Base-by-base conservation (phyloP, 2,888 invertebrate species). In the Cantharis lateralis region DNA sequence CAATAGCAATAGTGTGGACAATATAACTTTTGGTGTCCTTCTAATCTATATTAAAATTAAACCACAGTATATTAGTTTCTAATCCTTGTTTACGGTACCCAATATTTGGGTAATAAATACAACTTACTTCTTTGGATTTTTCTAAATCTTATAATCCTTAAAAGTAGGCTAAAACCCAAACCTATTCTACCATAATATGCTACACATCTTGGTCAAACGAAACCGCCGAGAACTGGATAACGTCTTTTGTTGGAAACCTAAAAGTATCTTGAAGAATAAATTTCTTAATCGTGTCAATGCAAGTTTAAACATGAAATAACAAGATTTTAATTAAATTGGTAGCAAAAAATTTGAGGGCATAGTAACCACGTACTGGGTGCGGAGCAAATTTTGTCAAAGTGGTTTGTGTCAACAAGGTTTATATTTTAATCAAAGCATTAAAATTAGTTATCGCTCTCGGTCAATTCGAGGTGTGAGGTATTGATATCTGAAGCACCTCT, bases 401-500 rank as follows among this genome's bases (percentile, higher is more conserved):
- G n/a, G 48, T 48, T 48, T 48, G n/a, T n/a, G 48, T 48, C 48
- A 48, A 48, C 7, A 48, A n/a, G 48, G 13, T n/a, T 48, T 48
- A n/a, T n/a, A 48, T 48, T 24, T 48, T 48, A 48, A n/a, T 48
- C 64, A 11, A 18, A 66, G 64, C 20, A 24, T 66, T 48, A 62
- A 15, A 70, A 70, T 74, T 74, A 20, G 78, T 81, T 82, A 81
- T 81, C 81, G 81, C 76, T 81, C 79, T 79, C 76, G 79, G 75
- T 76, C 74, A 78, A 78, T 71, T 77, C 80, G 79, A 82, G 81
- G 82, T 82, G 81, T 80, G 81, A 82, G 80, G 80, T 81, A 81
- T 81, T 81, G 81, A 82, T 82, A 82, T 81, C 80, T 71, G 68
- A 73, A 32, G 20, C 48, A 72, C 75, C 76, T 76, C 78, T 76